Conservation (phyloP, 2,113 vertebrate species). For the Chionodraco myersi region DNA sequence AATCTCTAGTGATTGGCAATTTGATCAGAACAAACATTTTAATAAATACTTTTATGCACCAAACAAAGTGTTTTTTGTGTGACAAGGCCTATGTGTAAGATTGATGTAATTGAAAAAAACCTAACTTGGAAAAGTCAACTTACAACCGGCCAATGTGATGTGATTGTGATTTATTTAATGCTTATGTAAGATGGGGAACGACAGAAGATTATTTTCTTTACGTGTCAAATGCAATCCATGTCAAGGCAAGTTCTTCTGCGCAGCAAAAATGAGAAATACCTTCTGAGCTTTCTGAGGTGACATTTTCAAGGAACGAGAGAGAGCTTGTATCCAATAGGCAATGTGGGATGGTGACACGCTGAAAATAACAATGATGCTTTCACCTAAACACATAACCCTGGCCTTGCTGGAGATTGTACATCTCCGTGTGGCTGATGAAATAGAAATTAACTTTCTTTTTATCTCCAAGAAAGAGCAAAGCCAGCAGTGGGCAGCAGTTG, state of each 20-base stretch:
- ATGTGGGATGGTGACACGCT: conserved; percentile 43
- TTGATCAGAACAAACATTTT: background rate
- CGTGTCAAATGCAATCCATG: conserved; percentile 36
- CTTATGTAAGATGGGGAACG: conserved; percentile 30
- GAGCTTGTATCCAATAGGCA: conserved; percentile 59
- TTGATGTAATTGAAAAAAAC: conserved; percentile 57
- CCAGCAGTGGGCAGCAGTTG: background rate
- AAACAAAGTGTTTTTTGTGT: background rate
- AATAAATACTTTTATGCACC: background rate
- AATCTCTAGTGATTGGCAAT: background rate
- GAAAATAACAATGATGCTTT: conserved; percentile 38
- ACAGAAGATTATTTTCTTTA: conserved; percentile 41
- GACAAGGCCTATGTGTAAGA: conserved; percentile 29
- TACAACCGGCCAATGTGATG: conserved; percentile 21
- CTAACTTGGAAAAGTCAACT: conserved; percentile 37
- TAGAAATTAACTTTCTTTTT: conserved; percentile 26
- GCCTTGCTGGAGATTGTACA: conserved; percentile 22
- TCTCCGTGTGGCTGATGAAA: conserved; percentile 16
- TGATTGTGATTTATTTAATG: conserved; percentile 58
- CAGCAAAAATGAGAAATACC: conserved; percentile 58
- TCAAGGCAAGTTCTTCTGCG: conserved; percentile 26
- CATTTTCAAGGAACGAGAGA: conserved; percentile 42
- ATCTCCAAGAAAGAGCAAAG: background rate
- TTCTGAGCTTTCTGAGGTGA: conserved; percentile 37
- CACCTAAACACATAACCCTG: conserved; percentile 32